Percentiles rank a stretch among this genome's conserved stretches.
Conservation (phyloP, 1,140 invertebrate species). For the Cyrtorhinus lividipennis region DNA sequence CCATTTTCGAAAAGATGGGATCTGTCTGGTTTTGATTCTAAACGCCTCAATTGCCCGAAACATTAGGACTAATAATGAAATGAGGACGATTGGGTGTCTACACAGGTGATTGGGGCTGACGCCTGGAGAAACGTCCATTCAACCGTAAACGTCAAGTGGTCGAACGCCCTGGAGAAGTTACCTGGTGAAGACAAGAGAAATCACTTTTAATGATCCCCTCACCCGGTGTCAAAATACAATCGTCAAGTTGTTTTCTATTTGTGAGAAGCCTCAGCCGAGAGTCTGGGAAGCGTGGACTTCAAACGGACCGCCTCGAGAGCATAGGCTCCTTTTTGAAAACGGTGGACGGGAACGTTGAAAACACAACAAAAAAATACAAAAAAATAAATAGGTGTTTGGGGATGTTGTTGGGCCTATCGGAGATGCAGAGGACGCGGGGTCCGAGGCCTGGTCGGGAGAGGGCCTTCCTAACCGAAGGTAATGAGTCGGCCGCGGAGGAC, state of each 20-base stretch:
- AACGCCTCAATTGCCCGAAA: too few species aligned
- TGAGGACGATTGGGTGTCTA: too few species aligned
- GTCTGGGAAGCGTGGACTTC: neutral
- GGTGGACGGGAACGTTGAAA: slow-evolving; percentile 14
- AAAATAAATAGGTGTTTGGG: slow-evolving; percentile 7
- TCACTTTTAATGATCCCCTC: neutral
- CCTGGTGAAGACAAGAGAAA: neutral
- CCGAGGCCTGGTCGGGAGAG: too few species aligned
- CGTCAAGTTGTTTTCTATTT: neutral
- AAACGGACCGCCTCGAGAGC: neutral
- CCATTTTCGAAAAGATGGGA: too few species aligned
- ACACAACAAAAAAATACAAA: neutral
- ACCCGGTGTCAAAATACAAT: neutral
- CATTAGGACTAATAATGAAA: too few species aligned
- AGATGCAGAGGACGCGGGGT: neutral
- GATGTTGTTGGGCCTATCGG: neutral
- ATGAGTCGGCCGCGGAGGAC: neutral
- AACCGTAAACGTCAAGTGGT: neutral
- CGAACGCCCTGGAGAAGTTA: neutral
- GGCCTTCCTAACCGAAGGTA: neutral
- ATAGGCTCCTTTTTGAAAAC: too few species aligned
- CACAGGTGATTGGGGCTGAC: too few species aligned
- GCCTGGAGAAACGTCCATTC: too few species aligned
- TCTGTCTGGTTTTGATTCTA: too few species aligned
- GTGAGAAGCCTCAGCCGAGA: neutral